These are phyloP conservation scores for Lycophotia porphyrea DNA, from an alignment of 2,888 invertebrate species.

Conservation along the genomic window DNA sequence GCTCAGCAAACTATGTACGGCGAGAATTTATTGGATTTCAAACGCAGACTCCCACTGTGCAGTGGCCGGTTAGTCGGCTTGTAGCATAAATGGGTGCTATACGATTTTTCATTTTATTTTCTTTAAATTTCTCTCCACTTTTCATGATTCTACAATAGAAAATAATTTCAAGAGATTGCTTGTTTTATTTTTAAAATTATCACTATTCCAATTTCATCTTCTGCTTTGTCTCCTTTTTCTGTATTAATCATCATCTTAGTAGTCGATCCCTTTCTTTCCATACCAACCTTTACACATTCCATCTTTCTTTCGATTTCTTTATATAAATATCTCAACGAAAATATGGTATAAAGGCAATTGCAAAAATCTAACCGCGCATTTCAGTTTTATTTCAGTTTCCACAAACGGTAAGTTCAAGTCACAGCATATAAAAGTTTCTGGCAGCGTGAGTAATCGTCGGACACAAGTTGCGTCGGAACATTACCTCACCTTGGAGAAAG, in stretches of 20 bases:
- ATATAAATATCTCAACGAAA: background rate
- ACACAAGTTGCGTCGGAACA: slow-evolving; percentile 40
- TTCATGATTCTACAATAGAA: background rate
- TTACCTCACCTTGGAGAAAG: slow-evolving; percentile 46
- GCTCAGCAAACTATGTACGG: slow-evolving; percentile 23
- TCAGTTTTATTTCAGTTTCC: slow-evolving; percentile 8
- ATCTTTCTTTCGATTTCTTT: background rate
- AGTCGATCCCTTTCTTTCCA: background rate
- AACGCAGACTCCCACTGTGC: slow-evolving; percentile 35
- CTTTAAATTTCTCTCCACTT: background rate
- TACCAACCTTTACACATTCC: background rate
- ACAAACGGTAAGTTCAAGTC: slow-evolving; percentile 29
- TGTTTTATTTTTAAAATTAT: background rate
- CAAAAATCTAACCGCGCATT: slow-evolving; percentile 1
- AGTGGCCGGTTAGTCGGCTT: slow-evolving; percentile 15
- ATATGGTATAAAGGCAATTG: background rate
- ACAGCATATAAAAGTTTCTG: slow-evolving; percentile 43
- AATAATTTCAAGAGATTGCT: background rate
- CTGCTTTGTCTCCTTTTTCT: background rate
- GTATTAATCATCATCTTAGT: background rate
- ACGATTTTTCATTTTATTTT: slow-evolving; percentile 6
- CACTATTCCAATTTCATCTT: background rate
- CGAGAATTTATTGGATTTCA: slow-evolving; percentile 49
- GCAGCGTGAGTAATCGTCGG: slow-evolving; percentile 47
- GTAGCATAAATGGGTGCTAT: background rate